phyloP scores from a whole-genome alignment of 2,888 invertebrate species.

The Matsumyia berberina region DNA sequence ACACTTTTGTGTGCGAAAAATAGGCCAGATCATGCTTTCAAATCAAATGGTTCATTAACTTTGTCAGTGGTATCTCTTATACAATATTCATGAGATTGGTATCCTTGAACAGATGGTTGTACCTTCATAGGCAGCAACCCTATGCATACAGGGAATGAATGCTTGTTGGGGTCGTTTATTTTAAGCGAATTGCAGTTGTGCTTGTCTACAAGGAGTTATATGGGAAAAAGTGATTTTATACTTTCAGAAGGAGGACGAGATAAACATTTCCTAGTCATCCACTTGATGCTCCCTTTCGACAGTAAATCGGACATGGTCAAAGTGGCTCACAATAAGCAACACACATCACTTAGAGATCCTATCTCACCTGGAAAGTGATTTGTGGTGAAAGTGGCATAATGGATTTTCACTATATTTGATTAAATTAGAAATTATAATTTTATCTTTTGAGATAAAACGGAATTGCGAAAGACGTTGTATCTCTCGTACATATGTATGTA shows the following conservation, averaged over 20 bases:
- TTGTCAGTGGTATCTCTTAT: constrained; percentile 68
- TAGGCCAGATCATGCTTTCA: constrained; percentile 59
- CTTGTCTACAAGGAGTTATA: constrained; percentile 7
- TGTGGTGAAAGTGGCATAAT: constrained; percentile 64
- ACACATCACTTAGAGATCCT: constrained; percentile 38
- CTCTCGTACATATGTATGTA: too few species aligned
- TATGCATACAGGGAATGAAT: constrained; percentile 22
- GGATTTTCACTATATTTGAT: constrained; percentile 82
- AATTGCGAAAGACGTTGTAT: background rate
- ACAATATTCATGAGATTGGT: constrained; percentile 71
- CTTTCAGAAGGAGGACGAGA: constrained; percentile 19
- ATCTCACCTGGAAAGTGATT: constrained; percentile 58
- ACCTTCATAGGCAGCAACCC: constrained; percentile 12
- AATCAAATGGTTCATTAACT: constrained; percentile 73
- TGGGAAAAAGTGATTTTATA: constrained; percentile 51
- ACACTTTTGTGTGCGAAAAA: constrained; percentile 38
- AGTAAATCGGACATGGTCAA: constrained; percentile 43
- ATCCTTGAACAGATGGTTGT: constrained; percentile 29
- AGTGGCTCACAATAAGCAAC: constrained; percentile 1
- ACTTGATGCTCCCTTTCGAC: constrained; percentile 45
- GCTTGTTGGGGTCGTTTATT: constrained; percentile 27
- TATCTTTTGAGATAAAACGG: constrained; percentile 52
- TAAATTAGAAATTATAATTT: constrained; percentile 85
- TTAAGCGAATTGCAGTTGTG: constrained; percentile 37
- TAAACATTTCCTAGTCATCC: constrained; percentile 53